Base-by-base conservation (phyloP, 2,113 vertebrate genomes). In the Seriola rivoliana region DNA sequence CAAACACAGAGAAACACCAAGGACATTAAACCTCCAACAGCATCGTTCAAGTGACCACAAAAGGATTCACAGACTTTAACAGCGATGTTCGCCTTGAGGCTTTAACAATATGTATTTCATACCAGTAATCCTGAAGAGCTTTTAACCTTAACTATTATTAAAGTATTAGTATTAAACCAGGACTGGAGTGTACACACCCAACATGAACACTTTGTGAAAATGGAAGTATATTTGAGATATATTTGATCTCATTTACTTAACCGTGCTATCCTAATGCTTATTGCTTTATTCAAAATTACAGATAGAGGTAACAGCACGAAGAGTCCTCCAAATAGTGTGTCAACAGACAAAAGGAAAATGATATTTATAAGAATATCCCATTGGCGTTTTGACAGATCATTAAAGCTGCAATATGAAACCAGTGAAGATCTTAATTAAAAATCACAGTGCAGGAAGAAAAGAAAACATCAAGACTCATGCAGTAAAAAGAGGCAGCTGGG, bases 61-160 rank as follows among this genome's bases (percentile, higher is more conserved):
- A 17, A 38, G 4, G 42, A n/a, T 19, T 40, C 25, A 38, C 2
- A 0, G 38, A 67, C 12, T 21, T 57, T 32, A 72, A 72, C 32
- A 1, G 54, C 64, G 59, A 25, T 36, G 13, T 38, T 40, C 38
- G 34, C 38, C 46, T 3, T 13, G 16, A 17, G 9, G 21, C 21
- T 69, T 64, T 16, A 52, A 85, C 63, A 57, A 34, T 29, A 8
- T 25, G 23, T 14, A 67, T 48, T 57, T 40, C 8, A 58, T 12
- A 71, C 6, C 50, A 44, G 57, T 75, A 66, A 86, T 60, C 52
- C 44, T 34, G 32, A 36, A 23, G 21, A 48, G 50, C 62, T 72
- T 44, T 73, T 57, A 29, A 10, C 23, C 25, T 40, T 44, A 55
- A 32, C 55, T 44, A 36, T 75, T 46, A 60, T 19, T 66, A 25